Percentiles rank a stretch among this genome's conserved stretches.
Evolutionary conservation across 2,113 vertebrate genomes (phyloP).

Genomic region (Trematocara zebra): DNA sequence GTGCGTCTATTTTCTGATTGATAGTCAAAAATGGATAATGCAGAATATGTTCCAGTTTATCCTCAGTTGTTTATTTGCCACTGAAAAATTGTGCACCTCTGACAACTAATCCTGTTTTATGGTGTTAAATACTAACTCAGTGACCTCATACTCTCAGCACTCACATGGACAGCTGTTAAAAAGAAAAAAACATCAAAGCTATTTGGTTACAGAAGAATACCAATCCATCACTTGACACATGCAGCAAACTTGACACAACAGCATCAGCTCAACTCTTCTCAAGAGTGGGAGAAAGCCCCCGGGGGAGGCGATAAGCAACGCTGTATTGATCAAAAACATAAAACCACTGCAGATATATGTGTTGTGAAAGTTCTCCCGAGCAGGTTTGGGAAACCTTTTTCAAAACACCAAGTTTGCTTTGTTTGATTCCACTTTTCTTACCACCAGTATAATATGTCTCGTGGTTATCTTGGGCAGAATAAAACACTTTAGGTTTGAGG

Average conservation of each 20-base stretch:
- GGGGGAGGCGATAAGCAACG: not conserved
- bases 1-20: not conserved
- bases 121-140: conserved; percentile 2
- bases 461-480: not conserved
- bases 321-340: conserved; percentile 15
- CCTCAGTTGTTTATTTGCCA: not conserved
- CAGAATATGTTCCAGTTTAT: not conserved
- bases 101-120: conserved; percentile 19
- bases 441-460: not conserved
- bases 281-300: not conserved
- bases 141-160: not conserved
- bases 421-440: not conserved
- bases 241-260: not conserved
- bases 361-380: not conserved
- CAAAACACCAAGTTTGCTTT: not conserved
- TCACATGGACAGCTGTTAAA: not conserved
- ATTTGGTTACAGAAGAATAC: not conserved
- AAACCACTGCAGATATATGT: not conserved
- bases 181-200: not conserved
- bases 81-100: not conserved
- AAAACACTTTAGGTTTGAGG: not conserved
- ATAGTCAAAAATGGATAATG: not conserved
- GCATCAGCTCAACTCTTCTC: not conserved
- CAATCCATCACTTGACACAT: not conserved
- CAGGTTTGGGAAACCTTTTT: not conserved